A percentile compares a stretch with the other conserved stretches of the same genome.
Evolutionary conservation across 2,888 invertebrate genomes (phyloP).

Genomic region (Didymodactylos carnosus): DNA sequence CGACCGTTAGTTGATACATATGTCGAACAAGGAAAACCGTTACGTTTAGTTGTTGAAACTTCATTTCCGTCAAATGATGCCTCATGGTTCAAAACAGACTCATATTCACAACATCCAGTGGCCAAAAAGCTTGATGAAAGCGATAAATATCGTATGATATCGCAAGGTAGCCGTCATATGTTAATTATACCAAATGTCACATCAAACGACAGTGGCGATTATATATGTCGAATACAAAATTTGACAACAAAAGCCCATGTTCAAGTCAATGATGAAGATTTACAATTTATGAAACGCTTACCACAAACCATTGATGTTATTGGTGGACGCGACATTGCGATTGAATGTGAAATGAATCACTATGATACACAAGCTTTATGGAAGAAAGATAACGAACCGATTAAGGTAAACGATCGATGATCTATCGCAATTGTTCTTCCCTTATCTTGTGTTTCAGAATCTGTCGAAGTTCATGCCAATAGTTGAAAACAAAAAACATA

Average conservation of each 20-base stretch:
- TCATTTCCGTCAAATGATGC: background rate
- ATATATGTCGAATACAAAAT: constrained; percentile 3
- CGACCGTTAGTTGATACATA: background rate
- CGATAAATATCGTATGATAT: background rate
- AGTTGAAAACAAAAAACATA: constrained; percentile 3
- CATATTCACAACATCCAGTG: background rate
- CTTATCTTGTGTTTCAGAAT: background rate
- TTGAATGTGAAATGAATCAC: constrained; percentile 11
- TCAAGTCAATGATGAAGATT: background rate
- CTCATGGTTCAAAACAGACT: background rate
- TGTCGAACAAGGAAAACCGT: background rate
- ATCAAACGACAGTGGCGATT: constrained; percentile 4
- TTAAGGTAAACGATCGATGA: too few species aligned
- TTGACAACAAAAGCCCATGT: background rate
- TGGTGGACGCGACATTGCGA: constrained; percentile 3
- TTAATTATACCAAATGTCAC: constrained; percentile 6
- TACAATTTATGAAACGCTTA: constrained; percentile 6
- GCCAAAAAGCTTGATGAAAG: background rate
- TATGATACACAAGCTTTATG: constrained; percentile 3
- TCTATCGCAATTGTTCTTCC: too few species aligned
- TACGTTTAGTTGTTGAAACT: background rate
- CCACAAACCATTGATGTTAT: constrained; percentile 2
- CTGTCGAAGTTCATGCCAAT: background rate
- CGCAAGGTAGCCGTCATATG: background rate
- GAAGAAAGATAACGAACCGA: background rate